phyloP scores from a whole-genome alignment of 2,888 invertebrate genomes.

The Microplitis manilae region DNA sequence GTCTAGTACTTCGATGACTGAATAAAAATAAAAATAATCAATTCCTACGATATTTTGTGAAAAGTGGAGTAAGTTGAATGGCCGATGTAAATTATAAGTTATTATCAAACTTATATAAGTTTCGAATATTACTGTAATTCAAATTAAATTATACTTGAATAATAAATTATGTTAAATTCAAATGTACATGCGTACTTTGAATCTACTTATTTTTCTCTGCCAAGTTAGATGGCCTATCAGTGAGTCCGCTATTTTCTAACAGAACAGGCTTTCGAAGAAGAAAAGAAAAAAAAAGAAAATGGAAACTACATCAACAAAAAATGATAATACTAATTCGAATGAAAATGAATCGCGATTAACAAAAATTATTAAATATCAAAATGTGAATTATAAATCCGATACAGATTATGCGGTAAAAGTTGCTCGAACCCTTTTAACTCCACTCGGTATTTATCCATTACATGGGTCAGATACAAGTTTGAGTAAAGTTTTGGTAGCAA shows the following conservation, averaged over 20 bases:
- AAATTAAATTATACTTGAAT: constrained; percentile 10
- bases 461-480: constrained; percentile 52
- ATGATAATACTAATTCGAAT: background rate
- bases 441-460: constrained; percentile 65
- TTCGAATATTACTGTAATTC: background rate
- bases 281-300: background rate
- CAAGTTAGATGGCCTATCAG: background rate
- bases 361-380: constrained; percentile 19
- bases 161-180: constrained; percentile 2
- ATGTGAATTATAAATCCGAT: constrained; percentile 54
- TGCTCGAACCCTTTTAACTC: constrained; percentile 59
- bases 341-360: constrained; percentile 40
- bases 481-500: constrained; percentile 47
- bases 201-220: background rate
- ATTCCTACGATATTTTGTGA: background rate
- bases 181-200: constrained; percentile 15
- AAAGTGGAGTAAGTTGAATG: background rate
- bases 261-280: background rate
- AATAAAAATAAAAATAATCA: background rate
- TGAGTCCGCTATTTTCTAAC: background rate
- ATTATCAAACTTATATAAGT: constrained; percentile 12
- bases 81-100: constrained; percentile 1
- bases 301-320: background rate
- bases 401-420: constrained; percentile 59
- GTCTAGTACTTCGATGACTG: background rate